phyloP scores from a whole-genome alignment of 1,140 invertebrate genomes.

The Drosophila sucinea region DNA sequence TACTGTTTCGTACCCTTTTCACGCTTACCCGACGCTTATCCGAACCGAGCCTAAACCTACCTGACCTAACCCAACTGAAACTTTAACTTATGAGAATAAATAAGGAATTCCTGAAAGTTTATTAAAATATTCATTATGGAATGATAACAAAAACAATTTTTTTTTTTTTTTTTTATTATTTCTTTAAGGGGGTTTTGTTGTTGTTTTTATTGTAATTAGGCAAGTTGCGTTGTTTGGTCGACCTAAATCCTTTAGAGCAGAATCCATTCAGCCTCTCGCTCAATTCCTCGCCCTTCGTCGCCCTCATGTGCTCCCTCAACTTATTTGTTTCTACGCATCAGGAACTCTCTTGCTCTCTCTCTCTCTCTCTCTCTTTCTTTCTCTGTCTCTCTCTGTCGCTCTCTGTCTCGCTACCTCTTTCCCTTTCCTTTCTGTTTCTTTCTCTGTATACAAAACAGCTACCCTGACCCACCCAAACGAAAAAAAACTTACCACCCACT shows the following conservation, averaged over 20 bases:
- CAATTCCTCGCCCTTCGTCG: not conserved
- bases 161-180: not conserved
- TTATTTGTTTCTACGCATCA: conserved; percentile 56
- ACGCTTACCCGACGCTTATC: too few relatives aligned
- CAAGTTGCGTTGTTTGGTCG: conserved; percentile 8
- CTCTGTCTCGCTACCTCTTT: not conserved
- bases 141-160: conserved; percentile 15
- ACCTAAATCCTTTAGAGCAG: conserved; percentile 6
- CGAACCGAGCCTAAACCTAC: not conserved
- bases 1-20: not conserved
- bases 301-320: conserved; percentile 13
- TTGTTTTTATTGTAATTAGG: conserved; percentile 7
- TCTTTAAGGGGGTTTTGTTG: not conserved
- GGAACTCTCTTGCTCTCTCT: conserved; percentile 31
- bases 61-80: conserved; percentile 1
- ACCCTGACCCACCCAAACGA: conserved; percentile 4
- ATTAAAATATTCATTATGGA: not conserved
- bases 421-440: not conserved
- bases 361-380: not conserved
- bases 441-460: not conserved
- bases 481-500: conserved; percentile 10
- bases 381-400: not conserved
- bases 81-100: not conserved
- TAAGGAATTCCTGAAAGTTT: conserved; percentile 9
- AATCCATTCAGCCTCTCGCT: not conserved